Evolutionary conservation across 2,113 vertebrate genomes (phyloP).

Genomic region (Pygoscelis antarcticus): DNA sequence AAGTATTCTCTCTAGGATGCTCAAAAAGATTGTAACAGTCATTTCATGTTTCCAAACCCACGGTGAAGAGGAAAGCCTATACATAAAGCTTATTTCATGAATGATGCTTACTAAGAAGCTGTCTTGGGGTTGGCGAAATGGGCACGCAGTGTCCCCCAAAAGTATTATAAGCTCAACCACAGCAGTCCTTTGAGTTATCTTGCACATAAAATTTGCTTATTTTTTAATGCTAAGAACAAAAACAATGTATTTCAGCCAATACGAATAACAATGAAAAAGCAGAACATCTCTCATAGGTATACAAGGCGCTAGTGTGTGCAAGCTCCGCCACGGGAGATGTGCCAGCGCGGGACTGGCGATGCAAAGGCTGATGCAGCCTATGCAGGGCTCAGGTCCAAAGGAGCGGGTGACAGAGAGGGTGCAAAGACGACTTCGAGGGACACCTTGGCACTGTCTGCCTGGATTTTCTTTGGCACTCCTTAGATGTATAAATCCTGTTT

Average conservation of each 20-base stretch:
- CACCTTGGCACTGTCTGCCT: background rate
- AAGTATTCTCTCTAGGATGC: background rate
- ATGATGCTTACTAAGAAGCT: background rate
- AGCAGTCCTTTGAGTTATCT: background rate
- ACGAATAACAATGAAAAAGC: background rate
- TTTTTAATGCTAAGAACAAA: background rate
- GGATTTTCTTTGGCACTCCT: background rate
- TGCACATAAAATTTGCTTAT: background rate
- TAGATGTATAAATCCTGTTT: background rate
- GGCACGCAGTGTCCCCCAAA: rapidly evolving
- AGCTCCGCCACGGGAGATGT: rapidly evolving
- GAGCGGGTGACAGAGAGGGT: background rate
- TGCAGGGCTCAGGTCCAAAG: background rate
- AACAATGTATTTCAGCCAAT: background rate
- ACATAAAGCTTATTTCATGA: background rate
- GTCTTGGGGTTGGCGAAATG: background rate
- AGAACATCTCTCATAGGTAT: background rate
- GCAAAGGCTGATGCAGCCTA: background rate
- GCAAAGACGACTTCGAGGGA: background rate
- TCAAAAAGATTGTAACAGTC: background rate
- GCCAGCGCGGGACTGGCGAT: rapidly evolving
- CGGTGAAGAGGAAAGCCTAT: background rate
- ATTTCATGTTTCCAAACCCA: background rate
- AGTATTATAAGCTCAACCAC: background rate
- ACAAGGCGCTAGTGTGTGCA: background rate